Percentiles rank a stretch among this genome's conserved stretches.
Conservation (phyloP, 64 coral and sea anemone genomes). For the Catalaphyllia jardinei region DNA sequence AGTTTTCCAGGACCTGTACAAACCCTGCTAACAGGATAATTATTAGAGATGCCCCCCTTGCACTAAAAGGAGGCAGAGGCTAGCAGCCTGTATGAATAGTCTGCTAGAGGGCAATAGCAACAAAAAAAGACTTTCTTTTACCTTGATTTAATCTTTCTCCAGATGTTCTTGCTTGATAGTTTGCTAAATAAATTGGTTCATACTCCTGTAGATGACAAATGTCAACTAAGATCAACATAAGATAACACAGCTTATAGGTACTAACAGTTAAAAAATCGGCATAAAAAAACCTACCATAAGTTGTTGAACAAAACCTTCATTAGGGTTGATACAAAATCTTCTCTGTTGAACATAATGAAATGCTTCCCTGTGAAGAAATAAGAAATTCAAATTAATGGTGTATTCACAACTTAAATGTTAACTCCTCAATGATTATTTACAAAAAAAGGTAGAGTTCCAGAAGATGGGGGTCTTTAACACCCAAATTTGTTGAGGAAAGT, state of each 20-base stretch:
- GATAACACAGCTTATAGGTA: background rate
- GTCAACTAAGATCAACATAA: background rate
- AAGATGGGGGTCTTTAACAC: too few species aligned
- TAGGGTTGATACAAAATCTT: slow-evolving; percentile 99
- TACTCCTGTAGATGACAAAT: slow-evolving; percentile 71
- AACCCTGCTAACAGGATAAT: too few species aligned
- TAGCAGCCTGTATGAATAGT: too few species aligned
- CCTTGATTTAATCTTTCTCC: slow-evolving; percentile 61
- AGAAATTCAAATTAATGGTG: background rate
- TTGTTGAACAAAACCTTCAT: slow-evolving; percentile 97
- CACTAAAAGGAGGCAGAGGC: too few species aligned
- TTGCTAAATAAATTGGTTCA: slow-evolving; percentile 98
- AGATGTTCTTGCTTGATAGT: slow-evolving; percentile 73
- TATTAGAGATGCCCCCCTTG: too few species aligned
- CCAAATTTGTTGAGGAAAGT: too few species aligned
- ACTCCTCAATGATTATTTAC: too few species aligned
- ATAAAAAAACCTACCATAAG: slow-evolving; percentile 67
- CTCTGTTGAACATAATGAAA: slow-evolving; percentile 93
- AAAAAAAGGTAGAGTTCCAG: too few species aligned
- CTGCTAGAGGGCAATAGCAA: too few species aligned
- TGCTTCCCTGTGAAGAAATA: slow-evolving; percentile 67
- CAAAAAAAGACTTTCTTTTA: background rate
- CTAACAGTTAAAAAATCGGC: background rate
- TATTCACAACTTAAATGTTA: background rate
- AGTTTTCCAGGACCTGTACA: too few species aligned